phyloP scores from a whole-genome alignment of 2,888 invertebrate species.

The Caradrina clavipalpis region DNA sequence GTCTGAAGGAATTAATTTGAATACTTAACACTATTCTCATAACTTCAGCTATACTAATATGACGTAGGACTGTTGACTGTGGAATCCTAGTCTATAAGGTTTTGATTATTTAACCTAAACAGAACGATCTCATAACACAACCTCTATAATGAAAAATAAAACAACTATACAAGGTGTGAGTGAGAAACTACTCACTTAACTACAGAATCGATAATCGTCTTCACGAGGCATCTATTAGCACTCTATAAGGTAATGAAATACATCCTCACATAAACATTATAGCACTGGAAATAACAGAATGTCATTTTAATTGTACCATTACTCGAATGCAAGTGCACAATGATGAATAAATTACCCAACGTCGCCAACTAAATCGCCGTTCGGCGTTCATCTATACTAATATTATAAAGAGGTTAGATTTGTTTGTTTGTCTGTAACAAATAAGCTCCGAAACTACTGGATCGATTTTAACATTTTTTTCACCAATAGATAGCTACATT shows the following conservation, averaged over 20 bases:
- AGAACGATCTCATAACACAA: neutral
- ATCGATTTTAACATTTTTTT: no score
- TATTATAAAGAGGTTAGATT: no score
- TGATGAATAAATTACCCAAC: slow-evolving; percentile 62
- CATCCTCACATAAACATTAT: slow-evolving; percentile 41
- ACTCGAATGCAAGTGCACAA: slow-evolving; percentile 47
- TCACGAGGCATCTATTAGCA: slow-evolving; percentile 15
- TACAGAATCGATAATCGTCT: slow-evolving; percentile 27
- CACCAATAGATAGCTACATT: no score
- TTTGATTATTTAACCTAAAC: neutral
- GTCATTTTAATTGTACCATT: slow-evolving; percentile 70
- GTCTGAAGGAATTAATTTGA: neutral
- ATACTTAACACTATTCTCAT: no score
- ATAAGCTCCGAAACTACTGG: no score
- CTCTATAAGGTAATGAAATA: slow-evolving; percentile 24
- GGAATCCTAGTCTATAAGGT: no score
- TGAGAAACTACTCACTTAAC: neutral
- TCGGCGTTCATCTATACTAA: slow-evolving; percentile 37
- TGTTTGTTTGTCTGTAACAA: no score
- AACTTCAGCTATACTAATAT: no score
- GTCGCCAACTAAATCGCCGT: slow-evolving; percentile 54
- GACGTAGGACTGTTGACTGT: no score
- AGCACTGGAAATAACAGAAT: slow-evolving; percentile 51
- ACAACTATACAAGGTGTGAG: neutral
- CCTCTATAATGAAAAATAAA: neutral